Evolutionary conservation across 2,888 invertebrate genomes (phyloP).

Genomic region (Calameuta pallipes): DNA sequence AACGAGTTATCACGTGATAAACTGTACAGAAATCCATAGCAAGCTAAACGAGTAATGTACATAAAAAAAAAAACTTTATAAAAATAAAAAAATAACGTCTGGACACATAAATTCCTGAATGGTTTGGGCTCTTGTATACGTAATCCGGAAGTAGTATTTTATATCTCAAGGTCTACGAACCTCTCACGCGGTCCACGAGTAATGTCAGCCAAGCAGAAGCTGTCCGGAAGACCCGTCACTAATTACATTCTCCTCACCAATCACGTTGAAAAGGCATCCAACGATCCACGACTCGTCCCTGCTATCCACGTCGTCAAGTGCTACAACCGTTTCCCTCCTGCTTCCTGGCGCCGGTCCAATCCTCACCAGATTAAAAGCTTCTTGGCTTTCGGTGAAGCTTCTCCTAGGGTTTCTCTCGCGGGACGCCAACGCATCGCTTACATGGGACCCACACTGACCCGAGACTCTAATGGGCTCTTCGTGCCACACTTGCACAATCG

Average conservation of each 20-base stretch:
- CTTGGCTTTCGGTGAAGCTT: constrained; percentile 40
- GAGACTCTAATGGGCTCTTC: background rate
- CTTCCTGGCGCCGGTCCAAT: constrained; percentile 57
- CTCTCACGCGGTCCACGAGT: background rate
- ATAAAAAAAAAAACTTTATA: background rate
- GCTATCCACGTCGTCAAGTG: constrained; percentile 1
- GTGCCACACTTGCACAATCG: background rate
- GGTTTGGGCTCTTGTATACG: background rate
- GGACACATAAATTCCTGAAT: background rate
- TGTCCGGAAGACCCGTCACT: constrained; percentile 40
- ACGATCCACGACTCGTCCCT: constrained; percentile 26
- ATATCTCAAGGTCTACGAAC: background rate
- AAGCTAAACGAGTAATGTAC: background rate
- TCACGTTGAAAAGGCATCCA: constrained; percentile 32
- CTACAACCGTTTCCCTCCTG: background rate
- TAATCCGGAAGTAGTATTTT: background rate
- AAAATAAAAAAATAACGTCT: background rate
- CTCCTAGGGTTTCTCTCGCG: constrained; percentile 16
- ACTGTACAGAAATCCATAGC: background rate
- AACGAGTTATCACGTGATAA: background rate
- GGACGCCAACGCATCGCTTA: constrained; percentile 9
- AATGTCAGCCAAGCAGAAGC: background rate
- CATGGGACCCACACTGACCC: background rate
- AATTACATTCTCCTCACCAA: constrained; percentile 60
- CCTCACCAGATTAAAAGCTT: constrained; percentile 60